phyloP scores from a whole-genome alignment of 2,888 invertebrate genomes.

The Amiota communis region DNA sequence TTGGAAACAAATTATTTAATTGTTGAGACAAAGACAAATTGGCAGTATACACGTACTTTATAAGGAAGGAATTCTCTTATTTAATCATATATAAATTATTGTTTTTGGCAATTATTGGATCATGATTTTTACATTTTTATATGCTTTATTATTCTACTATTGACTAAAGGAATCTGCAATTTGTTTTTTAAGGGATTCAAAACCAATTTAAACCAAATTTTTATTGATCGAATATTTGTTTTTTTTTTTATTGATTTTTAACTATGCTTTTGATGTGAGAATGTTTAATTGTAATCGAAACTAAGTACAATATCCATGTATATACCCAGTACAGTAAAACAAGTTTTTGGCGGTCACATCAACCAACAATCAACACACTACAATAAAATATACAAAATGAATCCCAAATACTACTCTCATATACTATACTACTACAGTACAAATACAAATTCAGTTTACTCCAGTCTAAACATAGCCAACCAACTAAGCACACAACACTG shows the following conservation, averaged over 20 bases:
- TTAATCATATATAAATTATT: no score
- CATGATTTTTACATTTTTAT: no score
- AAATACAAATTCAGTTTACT: no score
- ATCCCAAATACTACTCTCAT: no score
- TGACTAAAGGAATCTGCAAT: no score
- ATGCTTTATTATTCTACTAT: no score
- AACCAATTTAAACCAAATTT: neutral
- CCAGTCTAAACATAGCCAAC: neutral
- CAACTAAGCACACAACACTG: neutral
- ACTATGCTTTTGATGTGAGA: conserved; percentile 12
- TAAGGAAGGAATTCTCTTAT: conserved; percentile 35
- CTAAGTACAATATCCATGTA: neutral
- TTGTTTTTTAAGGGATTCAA: no score
- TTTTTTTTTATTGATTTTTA: no score
- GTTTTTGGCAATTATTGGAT: no score
- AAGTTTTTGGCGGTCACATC: conserved; percentile 14
- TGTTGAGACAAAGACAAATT: neutral
- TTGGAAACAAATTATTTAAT: neutral
- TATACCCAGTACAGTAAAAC: conserved; percentile 1
- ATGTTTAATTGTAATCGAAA: conserved; percentile 13
- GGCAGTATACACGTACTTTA: conserved; percentile 57
- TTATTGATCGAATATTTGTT: neutral
- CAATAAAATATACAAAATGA: no score
- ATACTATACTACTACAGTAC: no score
- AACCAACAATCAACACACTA: neutral